A percentile compares a stretch with the other conserved stretches of the same genome.
These are phyloP conservation scores for Drosophila kokeensis DNA, from an alignment of 2,888 invertebrate genomes.

Conservation along the genomic window DNA sequence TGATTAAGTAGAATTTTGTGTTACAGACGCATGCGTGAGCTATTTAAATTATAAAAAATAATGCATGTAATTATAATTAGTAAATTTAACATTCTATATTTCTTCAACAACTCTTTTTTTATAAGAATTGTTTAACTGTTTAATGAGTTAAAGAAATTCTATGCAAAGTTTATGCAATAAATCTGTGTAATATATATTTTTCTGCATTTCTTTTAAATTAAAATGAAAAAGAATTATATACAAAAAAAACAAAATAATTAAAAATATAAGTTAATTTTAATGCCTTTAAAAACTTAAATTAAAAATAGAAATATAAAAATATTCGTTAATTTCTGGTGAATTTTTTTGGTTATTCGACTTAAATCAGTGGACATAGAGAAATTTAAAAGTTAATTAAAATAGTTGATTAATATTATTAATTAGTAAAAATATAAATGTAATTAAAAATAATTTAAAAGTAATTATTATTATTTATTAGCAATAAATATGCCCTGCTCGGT, in stretches of 20 bases:
- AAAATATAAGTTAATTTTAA: too few species aligned
- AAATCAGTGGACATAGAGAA: too few species aligned
- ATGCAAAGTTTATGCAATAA: too few species aligned
- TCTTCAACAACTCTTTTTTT: too few species aligned
- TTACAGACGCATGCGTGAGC: not conserved
- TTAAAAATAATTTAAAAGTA: not conserved
- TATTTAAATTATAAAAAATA: not conserved
- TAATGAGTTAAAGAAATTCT: too few species aligned
- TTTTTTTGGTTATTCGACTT: too few species aligned
- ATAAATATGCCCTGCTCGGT: not conserved
- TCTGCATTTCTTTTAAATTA: too few species aligned
- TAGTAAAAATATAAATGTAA: not conserved
- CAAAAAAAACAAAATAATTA: too few species aligned
- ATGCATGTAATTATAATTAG: not conserved
- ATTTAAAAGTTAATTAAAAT: not conserved
- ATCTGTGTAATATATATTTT: too few species aligned
- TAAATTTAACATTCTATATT: not conserved
- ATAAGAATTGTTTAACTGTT: not conserved
- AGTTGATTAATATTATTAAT: not conserved
- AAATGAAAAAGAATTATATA: too few species aligned
- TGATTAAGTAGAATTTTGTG: not conserved
- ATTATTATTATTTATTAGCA: accelerated
- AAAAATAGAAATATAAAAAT: too few species aligned
- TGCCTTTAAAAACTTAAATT: too few species aligned
- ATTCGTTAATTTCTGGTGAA: not conserved